Base-by-base conservation (phyloP, 1,140 invertebrate genomes). In the Scylla paramamosain region DNA sequence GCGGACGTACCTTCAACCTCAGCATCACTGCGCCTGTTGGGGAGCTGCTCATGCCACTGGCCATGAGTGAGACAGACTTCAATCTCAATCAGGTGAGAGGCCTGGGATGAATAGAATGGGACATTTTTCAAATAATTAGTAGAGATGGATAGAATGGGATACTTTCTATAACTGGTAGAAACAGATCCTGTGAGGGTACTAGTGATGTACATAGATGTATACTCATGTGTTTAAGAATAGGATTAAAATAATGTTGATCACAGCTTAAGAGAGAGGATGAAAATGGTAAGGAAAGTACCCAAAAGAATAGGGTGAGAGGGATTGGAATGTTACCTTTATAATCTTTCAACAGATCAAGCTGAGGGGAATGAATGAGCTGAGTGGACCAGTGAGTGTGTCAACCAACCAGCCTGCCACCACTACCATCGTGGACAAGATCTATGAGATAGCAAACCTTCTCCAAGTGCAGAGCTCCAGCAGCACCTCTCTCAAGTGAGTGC, bases 351-450 rank as follows among this genome's bases (percentile, higher is more conserved):
- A 97, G 97, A 97, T 96, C 82, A 98, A 98, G 97, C 97, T 99
- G 48, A 97, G 98, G 94, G 99, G 99, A 31, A 99, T 99, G 99
- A 99, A 99, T 97, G 99, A 99, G 97, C 98, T 98, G 96, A 97
- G 96, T 59, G 97, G 97, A 45, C 97, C 97, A 95, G 96, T 98
- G 4, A 97, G 97, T 32, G 97, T 97, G 92, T 96, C 97, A 88
- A 97, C 97, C 77, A 89, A 52, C 48, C 59, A 88, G 52, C 94
- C 95, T 89, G 96, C 97, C 20, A 93, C 95, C 48, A 97, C 97
- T 96, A 88, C 82, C 97, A 96, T 96, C 98, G 95, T 97, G 97
- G 97, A 98, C 82, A 97, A 97, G 96, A 97, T 99, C 59, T 98
- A 98, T 96, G 98, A 98, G 97, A 97, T 97, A 32, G 98, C 98